Percentiles rank a stretch among this genome's conserved stretches.
Conservation (phyloP, 1,140 invertebrate genomes). For the Cyclina sinensis region DNA sequence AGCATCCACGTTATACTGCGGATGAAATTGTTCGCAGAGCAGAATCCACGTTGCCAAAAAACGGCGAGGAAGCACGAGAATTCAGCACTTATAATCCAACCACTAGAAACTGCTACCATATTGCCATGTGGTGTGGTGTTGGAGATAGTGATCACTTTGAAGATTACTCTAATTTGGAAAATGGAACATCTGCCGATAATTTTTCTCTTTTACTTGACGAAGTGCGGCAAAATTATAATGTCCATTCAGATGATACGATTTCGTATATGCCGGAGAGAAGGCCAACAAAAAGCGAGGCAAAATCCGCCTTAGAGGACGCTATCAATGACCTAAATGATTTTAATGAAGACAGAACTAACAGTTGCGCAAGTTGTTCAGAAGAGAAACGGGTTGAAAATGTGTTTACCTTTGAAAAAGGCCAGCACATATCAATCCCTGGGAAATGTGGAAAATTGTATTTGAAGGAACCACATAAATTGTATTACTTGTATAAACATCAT, state of each 20-base stretch:
- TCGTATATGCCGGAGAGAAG: not conserved
- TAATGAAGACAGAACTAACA: constrained; percentile 4
- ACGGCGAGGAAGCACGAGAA: not conserved
- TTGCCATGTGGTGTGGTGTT: constrained; percentile 53
- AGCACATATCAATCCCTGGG: constrained; percentile 52
- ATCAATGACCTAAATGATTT: not conserved
- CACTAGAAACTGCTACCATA: constrained; percentile 54
- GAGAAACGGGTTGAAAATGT: not conserved
- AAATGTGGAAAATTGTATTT: not conserved
- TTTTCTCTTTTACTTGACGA: not conserved
- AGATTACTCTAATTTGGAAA: too few species aligned
- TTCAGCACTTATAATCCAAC: constrained; percentile 29
- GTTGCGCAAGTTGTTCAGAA: constrained; percentile 39
- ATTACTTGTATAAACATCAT: constrained; percentile 7
- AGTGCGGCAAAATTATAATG: not conserved
- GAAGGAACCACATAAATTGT: not conserved
- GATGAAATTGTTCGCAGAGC: constrained; percentile 38
- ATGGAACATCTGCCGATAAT: not conserved
- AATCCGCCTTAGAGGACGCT: not conserved
- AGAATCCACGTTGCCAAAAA: constrained; percentile 10
- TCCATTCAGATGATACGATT: not conserved
- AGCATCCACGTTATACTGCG: constrained; percentile 7
- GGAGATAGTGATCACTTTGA: constrained; percentile 12
- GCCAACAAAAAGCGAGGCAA: not conserved
- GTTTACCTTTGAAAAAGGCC: not conserved